Evolutionary conservation across 1,140 invertebrate genomes (phyloP).

Genomic region (Eumaeus atala): DNA sequence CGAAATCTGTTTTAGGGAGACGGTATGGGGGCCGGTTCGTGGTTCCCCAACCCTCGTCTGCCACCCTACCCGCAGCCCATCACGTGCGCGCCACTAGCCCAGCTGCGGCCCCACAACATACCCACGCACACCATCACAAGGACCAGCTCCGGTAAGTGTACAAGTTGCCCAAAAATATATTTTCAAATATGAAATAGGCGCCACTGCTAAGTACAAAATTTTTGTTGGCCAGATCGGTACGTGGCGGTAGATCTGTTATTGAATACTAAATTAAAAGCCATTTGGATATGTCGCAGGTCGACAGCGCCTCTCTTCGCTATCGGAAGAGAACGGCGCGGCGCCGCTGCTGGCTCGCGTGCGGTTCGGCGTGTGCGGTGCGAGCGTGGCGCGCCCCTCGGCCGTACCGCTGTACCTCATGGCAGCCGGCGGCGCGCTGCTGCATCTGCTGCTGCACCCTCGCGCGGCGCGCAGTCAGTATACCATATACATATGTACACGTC

Average conservation of each 20-base stretch:
- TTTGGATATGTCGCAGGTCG: conserved; percentile 56
- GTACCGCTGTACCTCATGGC: conserved; percentile 93
- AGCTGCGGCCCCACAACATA: conserved; percentile 84
- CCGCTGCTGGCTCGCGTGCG: conserved; percentile 82
- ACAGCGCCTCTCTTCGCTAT: conserved; percentile 79
- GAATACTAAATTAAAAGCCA: too few relatives aligned
- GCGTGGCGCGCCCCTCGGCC: conserved; percentile 33
- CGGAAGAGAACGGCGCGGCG: conserved; percentile 78
- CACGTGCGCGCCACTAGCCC: conserved; percentile 85
- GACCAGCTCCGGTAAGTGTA: conserved; percentile 56
- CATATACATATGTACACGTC: not conserved
- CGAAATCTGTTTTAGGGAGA: conserved; percentile 39
- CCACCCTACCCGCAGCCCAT: conserved; percentile 92
- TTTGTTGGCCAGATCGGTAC: too few relatives aligned
- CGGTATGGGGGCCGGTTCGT: conserved; percentile 71
- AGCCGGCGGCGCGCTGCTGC: conserved; percentile 89
- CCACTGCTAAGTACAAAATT: too few relatives aligned
- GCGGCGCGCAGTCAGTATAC: conserved; percentile 63
- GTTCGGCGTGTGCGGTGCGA: conserved; percentile 36
- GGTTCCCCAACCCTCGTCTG: conserved; percentile 90
- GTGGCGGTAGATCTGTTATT: too few relatives aligned
- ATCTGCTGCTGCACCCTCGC: conserved; percentile 92
- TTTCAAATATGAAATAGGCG: not conserved
- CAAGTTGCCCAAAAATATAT: too few relatives aligned
- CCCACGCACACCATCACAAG: conserved; percentile 74